Conservation (phyloP, 1,140 invertebrate species). For the Ceratina japonica region DNA sequence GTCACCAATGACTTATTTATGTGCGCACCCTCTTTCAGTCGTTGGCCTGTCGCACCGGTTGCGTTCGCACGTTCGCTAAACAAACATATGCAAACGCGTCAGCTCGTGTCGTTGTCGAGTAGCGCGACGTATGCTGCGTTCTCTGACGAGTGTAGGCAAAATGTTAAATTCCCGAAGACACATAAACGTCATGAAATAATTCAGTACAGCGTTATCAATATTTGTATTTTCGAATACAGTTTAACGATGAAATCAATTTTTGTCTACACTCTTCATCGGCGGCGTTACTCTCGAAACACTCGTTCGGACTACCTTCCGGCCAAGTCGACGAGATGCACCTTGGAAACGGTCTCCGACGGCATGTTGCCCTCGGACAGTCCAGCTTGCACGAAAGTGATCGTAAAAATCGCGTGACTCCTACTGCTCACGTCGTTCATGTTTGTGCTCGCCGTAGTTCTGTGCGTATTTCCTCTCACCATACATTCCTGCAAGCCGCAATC, state of each 20-base stretch:
- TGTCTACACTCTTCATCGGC: not conserved
- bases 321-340: constrained; percentile 93
- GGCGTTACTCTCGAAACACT: not conserved
- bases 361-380: constrained; percentile 88
- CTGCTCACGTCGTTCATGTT: constrained; percentile 94
- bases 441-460: constrained; percentile 90
- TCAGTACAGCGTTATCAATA: too few relatives aligned
- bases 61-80: constrained; percentile 91
- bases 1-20: constrained; percentile 96
- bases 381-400: constrained; percentile 93
- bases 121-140: not conserved
- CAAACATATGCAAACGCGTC: not conserved
- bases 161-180: not conserved
- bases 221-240: too few relatives aligned
- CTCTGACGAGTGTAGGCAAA: not conserved
- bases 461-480: constrained; percentile 88
- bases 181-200: too few relatives aligned
- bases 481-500: constrained; percentile 81
- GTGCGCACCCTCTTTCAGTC: constrained; percentile 93
- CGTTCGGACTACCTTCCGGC: constrained; percentile 86
- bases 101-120: too few relatives aligned
- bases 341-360: constrained; percentile 93
- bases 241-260: not conserved
- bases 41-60: constrained; percentile 91
- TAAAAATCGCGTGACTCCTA: constrained; percentile 97